Evolutionary conservation across 2,888 invertebrate species (phyloP).

Genomic region (Celastrina argiolus): DNA sequence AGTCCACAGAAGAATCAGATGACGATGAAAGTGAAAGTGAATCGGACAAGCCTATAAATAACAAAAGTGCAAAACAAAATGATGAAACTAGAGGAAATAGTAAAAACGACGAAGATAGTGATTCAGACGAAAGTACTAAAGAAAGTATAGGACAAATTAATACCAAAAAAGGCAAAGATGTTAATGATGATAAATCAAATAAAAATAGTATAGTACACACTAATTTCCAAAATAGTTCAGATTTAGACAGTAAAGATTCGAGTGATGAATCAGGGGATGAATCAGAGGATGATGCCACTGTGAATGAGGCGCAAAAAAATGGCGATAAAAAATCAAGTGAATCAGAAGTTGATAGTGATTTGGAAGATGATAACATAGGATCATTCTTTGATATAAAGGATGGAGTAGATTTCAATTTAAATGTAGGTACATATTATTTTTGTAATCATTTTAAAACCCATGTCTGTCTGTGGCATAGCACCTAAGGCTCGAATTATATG

Average conservation of each 20-base stretch:
- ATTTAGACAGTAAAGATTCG: slow-evolving; percentile 34
- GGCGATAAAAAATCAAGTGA: slow-evolving; percentile 2
- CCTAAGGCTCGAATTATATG: too few relatives aligned
- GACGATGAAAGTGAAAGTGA: too few relatives aligned
- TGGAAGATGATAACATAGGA: slow-evolving; percentile 41
- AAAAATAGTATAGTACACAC: not conserved
- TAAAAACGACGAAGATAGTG: not conserved
- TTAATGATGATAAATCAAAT: not conserved
- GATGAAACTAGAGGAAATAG: not conserved
- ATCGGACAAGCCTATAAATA: too few relatives aligned
- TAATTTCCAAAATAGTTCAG: slow-evolving; percentile 45
- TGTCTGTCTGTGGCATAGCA: not conserved
- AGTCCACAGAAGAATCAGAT: slow-evolving; percentile 19
- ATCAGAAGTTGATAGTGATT: slow-evolving; percentile 11
- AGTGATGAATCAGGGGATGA: slow-evolving; percentile 32
- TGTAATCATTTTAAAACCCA: not conserved
- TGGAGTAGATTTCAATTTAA: slow-evolving; percentile 57
- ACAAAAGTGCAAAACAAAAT: slow-evolving; percentile 1
- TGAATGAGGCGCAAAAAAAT: slow-evolving; percentile 29
- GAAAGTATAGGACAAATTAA: slow-evolving; percentile 28
- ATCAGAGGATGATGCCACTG: slow-evolving; percentile 43
- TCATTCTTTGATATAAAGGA: slow-evolving; percentile 56
- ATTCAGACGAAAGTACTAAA: slow-evolving; percentile 28
- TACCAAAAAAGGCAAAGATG: slow-evolving; percentile 31
- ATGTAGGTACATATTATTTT: too few relatives aligned